Conservation (phyloP, 2,888 invertebrate genomes). For the Stenotaenia linearis region DNA sequence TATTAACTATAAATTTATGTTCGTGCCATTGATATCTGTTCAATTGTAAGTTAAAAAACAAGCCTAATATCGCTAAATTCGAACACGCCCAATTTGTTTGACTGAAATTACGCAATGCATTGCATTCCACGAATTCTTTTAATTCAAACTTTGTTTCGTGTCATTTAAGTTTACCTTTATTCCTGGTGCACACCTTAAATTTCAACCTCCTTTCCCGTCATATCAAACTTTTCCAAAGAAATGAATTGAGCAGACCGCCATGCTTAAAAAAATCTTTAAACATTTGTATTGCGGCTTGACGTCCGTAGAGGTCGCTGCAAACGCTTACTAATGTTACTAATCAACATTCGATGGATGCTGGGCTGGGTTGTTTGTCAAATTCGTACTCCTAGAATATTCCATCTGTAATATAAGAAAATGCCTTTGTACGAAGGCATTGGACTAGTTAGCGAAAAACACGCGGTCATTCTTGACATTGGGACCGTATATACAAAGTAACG, state of each 20-base stretch:
- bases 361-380: neutral
- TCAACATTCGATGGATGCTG: neutral
- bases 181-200: neutral
- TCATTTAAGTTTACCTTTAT: neutral
- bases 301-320: neutral
- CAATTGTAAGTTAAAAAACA: too few species aligned
- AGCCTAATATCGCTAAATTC: too few species aligned
- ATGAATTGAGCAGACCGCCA: neutral
- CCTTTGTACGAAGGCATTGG: constrained; percentile 69
- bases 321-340: neutral
- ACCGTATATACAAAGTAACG: constrained; percentile 86
- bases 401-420: constrained; percentile 42
- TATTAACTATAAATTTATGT: too few species aligned
- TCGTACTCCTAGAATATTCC: neutral
- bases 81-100: too few species aligned
- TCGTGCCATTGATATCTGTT: too few species aligned
- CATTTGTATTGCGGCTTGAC: neutral
- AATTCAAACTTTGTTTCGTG: too few species aligned
- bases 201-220: neutral
- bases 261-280: neutral
- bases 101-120: too few species aligned
- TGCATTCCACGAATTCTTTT: too few species aligned
- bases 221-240: neutral
- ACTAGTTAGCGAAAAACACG: constrained; percentile 77
- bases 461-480: constrained; percentile 85